Evolutionary conservation across 2,888 invertebrate species (phyloP), one percentile per base, ranked within the genome.

Genomic region (Phalera bucephala): DNA sequence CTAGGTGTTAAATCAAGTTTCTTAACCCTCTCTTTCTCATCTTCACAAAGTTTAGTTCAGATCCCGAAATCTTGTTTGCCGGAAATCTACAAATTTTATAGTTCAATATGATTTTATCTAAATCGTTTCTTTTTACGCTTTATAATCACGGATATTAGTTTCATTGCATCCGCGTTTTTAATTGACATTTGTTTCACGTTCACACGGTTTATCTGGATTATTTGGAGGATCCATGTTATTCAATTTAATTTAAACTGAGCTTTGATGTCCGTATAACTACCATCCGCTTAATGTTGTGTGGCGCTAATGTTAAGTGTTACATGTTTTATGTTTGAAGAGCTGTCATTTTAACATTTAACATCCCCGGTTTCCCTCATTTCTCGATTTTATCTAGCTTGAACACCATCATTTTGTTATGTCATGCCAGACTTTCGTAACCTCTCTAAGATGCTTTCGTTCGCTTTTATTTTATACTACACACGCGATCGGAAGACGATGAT

Each of bases 101-200:
- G 35, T 23, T 56, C 43, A 41, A 49, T 49, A 41, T 27, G 42
- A 60, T 45, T 32, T 31, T 28, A 39, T 52, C 36, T 56, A 32
- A 28, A 39, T 52, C 40, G 34, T 42, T 41, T 42, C 44, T 41
- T 28, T 28, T 15, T 5, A 4, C 12, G 25, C 40, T 55, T 40
- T 25, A 25, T 42, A 52, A 40, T 46, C 42, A 40, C 46, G 45
- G 55, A 54, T 59, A 59, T 60, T 50, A 48, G 40, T 54, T 53
- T 47, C 40, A 49, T 52, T 51, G 57, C 55, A 64, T 75, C 73
- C 70, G 69, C 52, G 42, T 65, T 58, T 37, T 54, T 61, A 72
- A 67, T 74, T 61, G 61, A 34, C 58, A 41, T 67, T 55, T 69
- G 53, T 66, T 45, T 49, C 38, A 31, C 17, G 38, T 58, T 55